Evolutionary conservation across 2,797 vertebrate genomes (phyloP).

Genomic region (Acanthiza pusilla): DNA sequence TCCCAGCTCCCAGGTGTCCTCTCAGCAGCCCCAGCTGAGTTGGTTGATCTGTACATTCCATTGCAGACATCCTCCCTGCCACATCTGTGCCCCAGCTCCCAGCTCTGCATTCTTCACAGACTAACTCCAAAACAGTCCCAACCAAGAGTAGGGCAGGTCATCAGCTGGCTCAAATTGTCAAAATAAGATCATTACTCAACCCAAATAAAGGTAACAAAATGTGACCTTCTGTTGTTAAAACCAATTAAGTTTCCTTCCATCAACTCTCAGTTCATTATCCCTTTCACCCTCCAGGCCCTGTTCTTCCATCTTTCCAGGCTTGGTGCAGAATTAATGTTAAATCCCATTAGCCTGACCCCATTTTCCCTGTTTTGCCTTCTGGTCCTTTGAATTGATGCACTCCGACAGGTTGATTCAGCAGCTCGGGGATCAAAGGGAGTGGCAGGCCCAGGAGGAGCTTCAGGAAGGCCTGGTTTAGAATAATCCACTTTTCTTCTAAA

Average conservation of each 20-base stretch:
- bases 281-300: constrained; percentile 9
- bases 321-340: constrained; percentile 34
- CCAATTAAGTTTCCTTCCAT: constrained; percentile 49
- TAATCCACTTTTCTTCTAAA: background rate
- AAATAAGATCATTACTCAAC: constrained; percentile 9
- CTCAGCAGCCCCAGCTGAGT: background rate
- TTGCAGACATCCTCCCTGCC: background rate
- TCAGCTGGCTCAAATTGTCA: constrained; percentile 1
- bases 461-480: background rate
- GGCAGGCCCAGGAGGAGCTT: background rate
- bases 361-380: constrained; percentile 32
- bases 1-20: background rate
- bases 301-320: constrained; percentile 28
- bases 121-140: background rate
- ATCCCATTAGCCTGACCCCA: constrained; percentile 35
- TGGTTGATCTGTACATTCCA: fast-evolving
- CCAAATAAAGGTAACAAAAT: constrained; percentile 43
- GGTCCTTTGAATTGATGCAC: background rate
- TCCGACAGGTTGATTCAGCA: background rate
- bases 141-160: background rate
- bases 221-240: constrained; percentile 46
- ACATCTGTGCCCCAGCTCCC: background rate
- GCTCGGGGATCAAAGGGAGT: background rate
- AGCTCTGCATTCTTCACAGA: background rate
- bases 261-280: constrained; percentile 41